phyloP scores from a whole-genome alignment of 2,888 invertebrate species.

The Nomada hirtipes region DNA sequence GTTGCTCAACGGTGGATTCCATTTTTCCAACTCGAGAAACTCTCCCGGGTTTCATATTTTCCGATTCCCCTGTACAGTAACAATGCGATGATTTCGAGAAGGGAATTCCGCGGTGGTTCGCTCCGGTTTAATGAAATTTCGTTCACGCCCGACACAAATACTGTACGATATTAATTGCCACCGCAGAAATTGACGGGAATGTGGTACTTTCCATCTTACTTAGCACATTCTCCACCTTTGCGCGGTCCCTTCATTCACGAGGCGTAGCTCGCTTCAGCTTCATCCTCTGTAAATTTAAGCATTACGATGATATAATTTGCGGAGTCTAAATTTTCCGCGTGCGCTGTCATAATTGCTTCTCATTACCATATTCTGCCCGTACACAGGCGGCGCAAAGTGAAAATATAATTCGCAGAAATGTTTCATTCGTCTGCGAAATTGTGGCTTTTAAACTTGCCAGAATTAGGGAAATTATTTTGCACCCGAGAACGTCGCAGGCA shows the following conservation, averaged over 20 bases:
- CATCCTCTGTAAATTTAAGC: neutral
- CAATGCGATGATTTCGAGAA: too few species aligned
- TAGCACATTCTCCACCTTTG: neutral
- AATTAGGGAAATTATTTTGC: neutral
- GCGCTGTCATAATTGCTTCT: neutral
- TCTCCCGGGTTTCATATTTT: constrained; percentile 2
- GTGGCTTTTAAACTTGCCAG: neutral
- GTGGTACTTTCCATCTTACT: neutral
- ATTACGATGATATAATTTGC: neutral
- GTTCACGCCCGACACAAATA: too few species aligned
- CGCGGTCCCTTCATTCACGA: neutral
- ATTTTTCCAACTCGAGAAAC: constrained; percentile 8
- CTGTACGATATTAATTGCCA: too few species aligned
- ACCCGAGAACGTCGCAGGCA: too few species aligned
- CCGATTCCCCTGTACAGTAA: neutral
- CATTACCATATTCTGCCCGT: neutral
- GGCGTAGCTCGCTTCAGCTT: neutral
- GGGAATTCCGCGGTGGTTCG: neutral
- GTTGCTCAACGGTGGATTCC: constrained; percentile 14
- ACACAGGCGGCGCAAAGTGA: too few species aligned
- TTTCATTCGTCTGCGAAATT: neutral
- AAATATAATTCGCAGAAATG: neutral
- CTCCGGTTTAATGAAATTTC: neutral
- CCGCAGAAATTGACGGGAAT: neutral
- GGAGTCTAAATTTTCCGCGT: neutral